phyloP scores from a whole-genome alignment of 1,140 invertebrate genomes.

The Amphibalanus amphitrite region DNA sequence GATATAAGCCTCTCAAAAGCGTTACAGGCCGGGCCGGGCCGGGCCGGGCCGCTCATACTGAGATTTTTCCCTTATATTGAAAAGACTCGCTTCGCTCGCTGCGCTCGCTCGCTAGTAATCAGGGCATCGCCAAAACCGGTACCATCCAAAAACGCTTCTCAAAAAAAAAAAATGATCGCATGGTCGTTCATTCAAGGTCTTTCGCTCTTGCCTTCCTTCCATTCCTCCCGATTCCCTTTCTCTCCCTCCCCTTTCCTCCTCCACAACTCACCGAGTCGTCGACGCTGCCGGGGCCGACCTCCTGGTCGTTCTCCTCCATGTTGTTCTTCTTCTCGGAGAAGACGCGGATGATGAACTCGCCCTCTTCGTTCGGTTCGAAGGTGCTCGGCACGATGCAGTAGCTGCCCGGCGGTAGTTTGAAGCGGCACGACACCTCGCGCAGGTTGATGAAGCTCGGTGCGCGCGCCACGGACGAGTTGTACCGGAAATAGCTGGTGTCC shows the following conservation, averaged over 20 bases:
- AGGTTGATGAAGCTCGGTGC: slow-evolving; percentile 93
- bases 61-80: no score
- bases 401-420: slow-evolving; percentile 79
- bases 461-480: slow-evolving; percentile 74
- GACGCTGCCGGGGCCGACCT: slow-evolving; percentile 42
- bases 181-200: no score
- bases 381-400: slow-evolving; percentile 97
- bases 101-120: slow-evolving; percentile 32
- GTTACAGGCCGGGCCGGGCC: no score
- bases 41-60: no score
- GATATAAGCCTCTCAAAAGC: no score
- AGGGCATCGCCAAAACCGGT: no score
- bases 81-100: no score
- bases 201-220: no score
- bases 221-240: no score
- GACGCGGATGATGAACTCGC: slow-evolving; percentile 84
- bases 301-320: slow-evolving; percentile 75
- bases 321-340: slow-evolving; percentile 86
- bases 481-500: slow-evolving; percentile 85
- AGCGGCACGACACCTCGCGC: slow-evolving; percentile 77
- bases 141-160: no score
- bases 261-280: slow-evolving; percentile 18
- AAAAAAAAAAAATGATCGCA: no score
- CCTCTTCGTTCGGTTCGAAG: slow-evolving; percentile 90
- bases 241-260: no score